Evolutionary conservation across 2,888 invertebrate species (phyloP).

Genomic region (Coecobrya sp.): DNA sequence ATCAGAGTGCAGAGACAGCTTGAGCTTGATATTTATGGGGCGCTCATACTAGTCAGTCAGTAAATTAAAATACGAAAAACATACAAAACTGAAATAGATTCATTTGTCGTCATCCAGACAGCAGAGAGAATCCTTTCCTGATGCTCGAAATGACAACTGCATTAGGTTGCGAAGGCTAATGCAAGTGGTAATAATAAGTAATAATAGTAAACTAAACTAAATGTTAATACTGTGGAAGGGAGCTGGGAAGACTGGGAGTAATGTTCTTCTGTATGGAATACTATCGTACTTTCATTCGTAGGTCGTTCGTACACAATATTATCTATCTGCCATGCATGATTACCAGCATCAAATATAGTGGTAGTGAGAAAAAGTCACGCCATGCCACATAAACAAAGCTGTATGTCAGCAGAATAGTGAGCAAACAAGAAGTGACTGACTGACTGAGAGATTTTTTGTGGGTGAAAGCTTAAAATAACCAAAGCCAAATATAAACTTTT

Average conservation of each 20-base stretch:
- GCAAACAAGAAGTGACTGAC: constrained; percentile 55
- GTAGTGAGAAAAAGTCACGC: constrained; percentile 6
- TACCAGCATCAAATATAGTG: background rate
- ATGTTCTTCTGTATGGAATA: background rate
- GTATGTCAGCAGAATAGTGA: constrained; percentile 53
- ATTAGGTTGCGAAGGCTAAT: background rate
- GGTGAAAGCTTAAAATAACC: constrained; percentile 50
- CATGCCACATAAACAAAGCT: constrained; percentile 60
- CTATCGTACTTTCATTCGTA: background rate
- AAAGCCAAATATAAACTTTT: constrained; percentile 56
- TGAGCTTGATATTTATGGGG: constrained; percentile 28
- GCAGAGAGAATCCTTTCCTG: background rate
- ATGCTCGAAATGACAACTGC: constrained; percentile 19
- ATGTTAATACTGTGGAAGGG: constrained; percentile 1
- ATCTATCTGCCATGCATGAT: constrained; percentile 9
- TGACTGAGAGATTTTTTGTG: constrained; percentile 51
- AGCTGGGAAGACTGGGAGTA: background rate
- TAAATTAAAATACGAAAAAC: constrained; percentile 12
- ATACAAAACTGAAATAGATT: constrained; percentile 14
- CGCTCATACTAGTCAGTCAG: background rate
- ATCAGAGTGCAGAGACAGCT: background rate
- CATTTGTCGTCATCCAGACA: constrained; percentile 16
- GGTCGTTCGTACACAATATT: background rate
- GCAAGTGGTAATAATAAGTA: constrained; percentile 27
- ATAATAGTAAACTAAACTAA: constrained; percentile 55